A percentile compares a stretch with the other conserved stretches of the same genome.
Conservation (phyloP, 1,140 invertebrate species). For the Diachasmimorpha longicaudata region DNA sequence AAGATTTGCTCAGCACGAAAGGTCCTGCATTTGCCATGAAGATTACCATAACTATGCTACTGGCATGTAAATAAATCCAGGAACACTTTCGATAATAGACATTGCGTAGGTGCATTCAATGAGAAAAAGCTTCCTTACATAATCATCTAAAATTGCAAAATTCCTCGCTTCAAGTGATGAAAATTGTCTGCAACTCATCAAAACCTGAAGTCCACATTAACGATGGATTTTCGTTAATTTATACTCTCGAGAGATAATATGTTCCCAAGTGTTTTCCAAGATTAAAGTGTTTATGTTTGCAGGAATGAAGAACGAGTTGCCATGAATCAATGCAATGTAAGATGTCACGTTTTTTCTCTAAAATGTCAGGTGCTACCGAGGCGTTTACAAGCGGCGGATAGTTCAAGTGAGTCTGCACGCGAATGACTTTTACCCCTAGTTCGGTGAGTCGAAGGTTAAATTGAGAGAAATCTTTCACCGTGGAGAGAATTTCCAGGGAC, state of each 20-base stretch:
- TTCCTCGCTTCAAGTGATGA: not conserved
- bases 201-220: not conserved
- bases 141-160: not conserved
- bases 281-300: not conserved
- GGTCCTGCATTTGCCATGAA: not conserved
- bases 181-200: not conserved
- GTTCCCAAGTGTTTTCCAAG: not conserved
- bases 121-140: not conserved
- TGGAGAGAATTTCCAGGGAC: not conserved
- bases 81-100: not conserved
- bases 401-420: slow-evolving; percentile 3
- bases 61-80: not conserved
- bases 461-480: slow-evolving; percentile 1
- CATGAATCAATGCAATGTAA: slow-evolving; percentile 1
- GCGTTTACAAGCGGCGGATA: slow-evolving; percentile 4
- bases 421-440: slow-evolving; percentile 2
- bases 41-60: not conserved
- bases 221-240: not conserved
- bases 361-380: slow-evolving; percentile 24
- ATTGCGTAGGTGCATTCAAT: not conserved
- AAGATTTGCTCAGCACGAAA: not conserved
- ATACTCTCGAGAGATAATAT: not conserved
- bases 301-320: not conserved
- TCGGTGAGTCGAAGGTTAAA: not conserved
- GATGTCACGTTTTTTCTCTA: slow-evolving; percentile 17